phyloP scores from a whole-genome alignment of 2,113 vertebrate genomes.

The Callorhinus ursinus region DNA sequence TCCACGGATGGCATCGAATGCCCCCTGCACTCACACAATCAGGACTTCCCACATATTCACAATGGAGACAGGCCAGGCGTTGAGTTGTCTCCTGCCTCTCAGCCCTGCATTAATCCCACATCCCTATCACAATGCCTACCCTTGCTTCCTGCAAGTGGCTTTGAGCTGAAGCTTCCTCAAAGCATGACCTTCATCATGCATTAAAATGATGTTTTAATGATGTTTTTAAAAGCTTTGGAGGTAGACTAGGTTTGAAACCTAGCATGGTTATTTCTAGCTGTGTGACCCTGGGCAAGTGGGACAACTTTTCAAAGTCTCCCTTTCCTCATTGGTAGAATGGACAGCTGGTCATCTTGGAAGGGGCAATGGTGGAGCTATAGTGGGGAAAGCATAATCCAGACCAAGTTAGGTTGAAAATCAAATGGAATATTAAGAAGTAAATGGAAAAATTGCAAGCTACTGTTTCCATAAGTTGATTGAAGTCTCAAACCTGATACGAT shows the following conservation, averaged over 20 bases:
- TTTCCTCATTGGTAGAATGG: not conserved
- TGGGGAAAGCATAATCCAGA: not conserved
- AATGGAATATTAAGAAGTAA: not conserved
- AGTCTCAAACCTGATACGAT: not conserved
- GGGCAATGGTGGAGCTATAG: not conserved
- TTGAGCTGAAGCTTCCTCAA: not conserved
- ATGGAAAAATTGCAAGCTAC: not conserved
- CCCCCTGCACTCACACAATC: not conserved
- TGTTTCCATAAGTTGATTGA: not conserved
- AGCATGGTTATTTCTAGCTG: not conserved
- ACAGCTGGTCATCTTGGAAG: not conserved
- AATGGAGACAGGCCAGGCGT: not conserved
- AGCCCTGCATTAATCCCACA: not conserved
- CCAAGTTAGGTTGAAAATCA: not conserved
- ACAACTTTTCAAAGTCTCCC: not conserved
- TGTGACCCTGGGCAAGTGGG: not conserved
- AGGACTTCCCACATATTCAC: fast-evolving
- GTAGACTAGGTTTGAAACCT: not conserved
- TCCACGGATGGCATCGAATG: not conserved
- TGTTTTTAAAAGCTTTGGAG: not conserved
- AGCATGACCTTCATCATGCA: not conserved
- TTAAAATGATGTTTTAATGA: not conserved
- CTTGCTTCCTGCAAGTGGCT: not conserved
- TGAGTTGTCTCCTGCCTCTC: not conserved
- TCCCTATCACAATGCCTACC: not conserved